Conservation (phyloP, 2,888 invertebrate genomes). For the Schizaphis graminum region DNA sequence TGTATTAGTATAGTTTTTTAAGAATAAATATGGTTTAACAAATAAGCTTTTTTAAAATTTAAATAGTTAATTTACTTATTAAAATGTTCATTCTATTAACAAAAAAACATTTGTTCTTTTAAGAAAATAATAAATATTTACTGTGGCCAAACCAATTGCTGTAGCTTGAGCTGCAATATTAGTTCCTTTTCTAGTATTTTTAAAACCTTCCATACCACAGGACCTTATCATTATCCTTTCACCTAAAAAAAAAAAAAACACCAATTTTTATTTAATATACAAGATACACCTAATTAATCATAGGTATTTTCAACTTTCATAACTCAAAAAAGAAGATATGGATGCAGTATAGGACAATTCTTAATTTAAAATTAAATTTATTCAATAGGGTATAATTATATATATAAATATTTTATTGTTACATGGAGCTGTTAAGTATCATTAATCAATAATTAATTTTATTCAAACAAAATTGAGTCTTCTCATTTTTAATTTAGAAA, state of each 20-base stretch:
- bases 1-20: neutral
- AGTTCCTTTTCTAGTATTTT: slow-evolving; percentile 94
- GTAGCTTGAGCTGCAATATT: slow-evolving; percentile 97
- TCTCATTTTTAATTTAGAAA: neutral
- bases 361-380: no score
- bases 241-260: slow-evolving; percentile 71
- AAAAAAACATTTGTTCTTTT: neutral
- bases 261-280: neutral
- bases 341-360: no score
- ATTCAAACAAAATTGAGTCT: neutral
- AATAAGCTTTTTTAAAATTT: neutral
- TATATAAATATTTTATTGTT: neutral
- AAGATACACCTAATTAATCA: neutral
- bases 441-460: neutral
- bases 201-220: slow-evolving; percentile 94
- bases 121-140: slow-evolving; percentile 72
- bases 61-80: neutral
- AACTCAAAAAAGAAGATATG: no score
- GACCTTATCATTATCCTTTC: slow-evolving; percentile 77
- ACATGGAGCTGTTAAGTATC: no score
- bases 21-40: neutral
- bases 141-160: slow-evolving; percentile 83
- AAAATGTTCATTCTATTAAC: neutral
- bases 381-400: neutral
- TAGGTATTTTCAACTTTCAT: neutral